Percentiles rank a stretch among this genome's conserved stretches.
phyloP scores from a whole-genome alignment of 2,797 vertebrate species.

The Anas bernieri region DNA sequence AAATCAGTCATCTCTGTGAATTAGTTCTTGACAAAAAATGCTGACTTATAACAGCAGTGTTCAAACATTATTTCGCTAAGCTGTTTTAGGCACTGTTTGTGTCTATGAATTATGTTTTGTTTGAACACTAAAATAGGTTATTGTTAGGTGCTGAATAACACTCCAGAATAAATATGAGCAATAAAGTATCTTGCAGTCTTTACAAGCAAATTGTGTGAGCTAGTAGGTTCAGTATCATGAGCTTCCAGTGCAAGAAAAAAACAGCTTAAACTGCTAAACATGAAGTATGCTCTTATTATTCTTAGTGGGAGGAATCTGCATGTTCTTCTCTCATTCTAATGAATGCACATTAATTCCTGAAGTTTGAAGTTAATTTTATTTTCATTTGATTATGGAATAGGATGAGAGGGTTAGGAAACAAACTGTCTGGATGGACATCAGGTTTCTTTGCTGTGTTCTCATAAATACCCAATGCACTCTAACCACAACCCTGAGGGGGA shows the following conservation, averaged over 20 bases:
- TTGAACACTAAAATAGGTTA: not conserved
- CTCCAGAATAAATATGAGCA: not conserved
- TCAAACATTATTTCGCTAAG: not conserved
- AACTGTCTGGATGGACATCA: not conserved
- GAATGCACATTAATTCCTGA: not conserved
- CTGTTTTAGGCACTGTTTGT: not conserved
- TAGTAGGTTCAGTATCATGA: not conserved
- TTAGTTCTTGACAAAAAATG: not conserved
- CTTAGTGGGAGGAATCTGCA: not conserved
- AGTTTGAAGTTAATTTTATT: not conserved
- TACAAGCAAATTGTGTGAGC: not conserved
- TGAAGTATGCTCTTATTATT: not conserved
- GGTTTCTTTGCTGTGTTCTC: not conserved
- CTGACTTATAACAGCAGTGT: not conserved
- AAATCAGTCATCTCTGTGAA: not conserved
- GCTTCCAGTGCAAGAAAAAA: not conserved
- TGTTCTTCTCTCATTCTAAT: not conserved
- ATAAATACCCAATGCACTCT: not conserved
- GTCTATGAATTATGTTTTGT: not conserved
- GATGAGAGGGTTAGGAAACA: not conserved
- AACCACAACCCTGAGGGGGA: not conserved
- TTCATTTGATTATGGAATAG: not conserved
- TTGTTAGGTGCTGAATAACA: not conserved
- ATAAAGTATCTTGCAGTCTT: not conserved
- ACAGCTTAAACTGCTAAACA: not conserved